Evolutionary conservation across 1,140 invertebrate species (phyloP), one percentile per base, ranked within the genome.

Genomic region (Rhizoglyphus robini): DNA sequence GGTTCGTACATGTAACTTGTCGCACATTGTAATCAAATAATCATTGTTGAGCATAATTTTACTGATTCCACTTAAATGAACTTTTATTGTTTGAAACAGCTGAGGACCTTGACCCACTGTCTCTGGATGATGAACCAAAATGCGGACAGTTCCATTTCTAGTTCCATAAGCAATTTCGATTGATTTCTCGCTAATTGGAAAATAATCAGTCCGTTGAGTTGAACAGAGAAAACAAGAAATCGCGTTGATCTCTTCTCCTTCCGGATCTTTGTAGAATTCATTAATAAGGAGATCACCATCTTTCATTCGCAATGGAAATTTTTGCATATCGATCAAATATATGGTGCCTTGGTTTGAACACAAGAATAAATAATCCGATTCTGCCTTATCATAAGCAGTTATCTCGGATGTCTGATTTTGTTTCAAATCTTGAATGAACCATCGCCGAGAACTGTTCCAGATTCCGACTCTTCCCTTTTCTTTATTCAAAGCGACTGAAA

Each of bases 151-250:
- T 18, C 95, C 95, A 20, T 88, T 90, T 73, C 86, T 86, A 8
- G 95, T 98, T 5, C 95, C 95, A 77, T 99, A 99, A 0, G 95
- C 95, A 71, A 99, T 97, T 80, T 99, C 95, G 72, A 98, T 95
- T 93, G 93, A 97, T 77, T 97, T 97, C 30, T 93, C 93, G 13
- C 15, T 29, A 23, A 15, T 29, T 31, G 5, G 5, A 59, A 11
- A 5, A 38, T 59, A 11, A 78, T 90, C 95, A 70, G 93, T 96
- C 82, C 96, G 97, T 25, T 93, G 92, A n/a, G 48, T n/a, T 32
- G 32, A 30, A 25, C 94, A 97, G 29, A 97, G 80, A 77, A 97
- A 99, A 2, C 98, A 94, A 54, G 92, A 96, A 70, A 99, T 92
- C n/a, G 94, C 90, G 47, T 94, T 97, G 36, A 99, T 96, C 27